Conservation (phyloP, 2,888 invertebrate genomes). For the Catocala nupta region DNA sequence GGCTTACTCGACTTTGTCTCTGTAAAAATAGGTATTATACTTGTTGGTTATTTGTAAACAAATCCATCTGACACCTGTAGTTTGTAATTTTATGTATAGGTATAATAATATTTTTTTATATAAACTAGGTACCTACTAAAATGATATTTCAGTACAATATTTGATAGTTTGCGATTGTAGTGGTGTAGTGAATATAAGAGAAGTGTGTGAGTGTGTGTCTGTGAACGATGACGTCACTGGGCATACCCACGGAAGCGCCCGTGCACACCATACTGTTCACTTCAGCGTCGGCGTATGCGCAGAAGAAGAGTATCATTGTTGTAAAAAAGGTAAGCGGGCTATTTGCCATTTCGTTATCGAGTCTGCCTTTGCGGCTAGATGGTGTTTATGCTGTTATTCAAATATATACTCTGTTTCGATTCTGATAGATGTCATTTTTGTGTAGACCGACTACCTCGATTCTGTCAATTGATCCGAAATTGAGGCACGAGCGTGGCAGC, state of each 20-base stretch:
- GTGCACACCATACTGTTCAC: constrained; percentile 80
- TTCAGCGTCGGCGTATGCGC: constrained; percentile 79
- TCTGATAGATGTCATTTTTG: too few relatives aligned
- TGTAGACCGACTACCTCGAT: too few relatives aligned
- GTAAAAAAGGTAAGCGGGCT: constrained; percentile 68
- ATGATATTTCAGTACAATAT: constrained; percentile 7
- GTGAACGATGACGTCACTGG: constrained; percentile 76
- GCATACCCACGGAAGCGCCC: constrained; percentile 82
- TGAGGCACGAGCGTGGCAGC: too few relatives aligned
- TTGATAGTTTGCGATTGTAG: constrained; percentile 1
- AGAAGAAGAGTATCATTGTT: constrained; percentile 63
- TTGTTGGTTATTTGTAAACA: too few relatives aligned
- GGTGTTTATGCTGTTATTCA: neutral
- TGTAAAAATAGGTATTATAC: too few relatives aligned
- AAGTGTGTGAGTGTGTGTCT: constrained; percentile 25
- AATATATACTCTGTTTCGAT: too few relatives aligned
- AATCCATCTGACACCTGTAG: too few relatives aligned
- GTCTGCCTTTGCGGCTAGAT: neutral
- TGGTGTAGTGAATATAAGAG: constrained; percentile 21
- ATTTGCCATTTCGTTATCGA: neutral
- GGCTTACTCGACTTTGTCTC: too few relatives aligned
- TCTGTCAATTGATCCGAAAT: too few relatives aligned
- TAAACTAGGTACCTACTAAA: neutral
- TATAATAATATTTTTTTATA: too few relatives aligned
- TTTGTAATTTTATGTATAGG: too few relatives aligned